These are phyloP conservation scores for Hydrotaea cyrtoneurina DNA, from an alignment of 2,888 invertebrate genomes.

Conservation along the genomic window DNA sequence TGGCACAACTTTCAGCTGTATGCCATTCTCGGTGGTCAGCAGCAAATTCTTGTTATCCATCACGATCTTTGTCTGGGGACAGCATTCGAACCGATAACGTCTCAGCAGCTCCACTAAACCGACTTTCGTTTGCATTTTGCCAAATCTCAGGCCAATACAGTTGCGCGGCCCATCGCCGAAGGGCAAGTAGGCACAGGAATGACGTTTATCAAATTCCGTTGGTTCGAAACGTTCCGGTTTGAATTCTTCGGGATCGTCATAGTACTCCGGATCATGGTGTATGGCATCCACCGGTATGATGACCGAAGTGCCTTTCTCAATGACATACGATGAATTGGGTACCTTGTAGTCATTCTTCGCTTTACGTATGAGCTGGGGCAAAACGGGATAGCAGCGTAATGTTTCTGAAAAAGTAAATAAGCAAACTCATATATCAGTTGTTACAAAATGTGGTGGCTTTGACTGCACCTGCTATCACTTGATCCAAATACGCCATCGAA, in stretches of 20 bases:
- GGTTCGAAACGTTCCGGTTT: slow-evolving; percentile 84
- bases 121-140: slow-evolving; percentile 75
- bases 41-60: slow-evolving; percentile 26
- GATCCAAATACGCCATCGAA: slow-evolving; percentile 82
- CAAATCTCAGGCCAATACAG: slow-evolving; percentile 75
- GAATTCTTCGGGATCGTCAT: slow-evolving; percentile 84
- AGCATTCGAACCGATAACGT: slow-evolving; percentile 64
- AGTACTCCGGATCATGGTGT: slow-evolving; percentile 84
- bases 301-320: slow-evolving; percentile 82
- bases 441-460: too few relatives aligned
- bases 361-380: slow-evolving; percentile 82
- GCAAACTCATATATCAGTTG: background rate
- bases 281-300: slow-evolving; percentile 83
- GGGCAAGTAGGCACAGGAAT: slow-evolving; percentile 76
- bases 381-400: slow-evolving; percentile 82
- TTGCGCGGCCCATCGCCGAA: slow-evolving; percentile 78
- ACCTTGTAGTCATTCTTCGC: slow-evolving; percentile 82
- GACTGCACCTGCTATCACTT: slow-evolving; percentile 76
- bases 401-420: slow-evolving; percentile 75
- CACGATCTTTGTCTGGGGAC: slow-evolving; percentile 41
- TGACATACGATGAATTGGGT: slow-evolving; percentile 81
- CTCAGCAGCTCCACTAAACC: slow-evolving; percentile 70
- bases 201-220: slow-evolving; percentile 82
- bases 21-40: background rate
- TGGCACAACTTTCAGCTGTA: background rate